Percentiles rank a stretch among this genome's conserved stretches.
These are phyloP conservation scores for Pardalotus punctatus DNA, from an alignment of 2,113 vertebrate species.

Conservation along the genomic window DNA sequence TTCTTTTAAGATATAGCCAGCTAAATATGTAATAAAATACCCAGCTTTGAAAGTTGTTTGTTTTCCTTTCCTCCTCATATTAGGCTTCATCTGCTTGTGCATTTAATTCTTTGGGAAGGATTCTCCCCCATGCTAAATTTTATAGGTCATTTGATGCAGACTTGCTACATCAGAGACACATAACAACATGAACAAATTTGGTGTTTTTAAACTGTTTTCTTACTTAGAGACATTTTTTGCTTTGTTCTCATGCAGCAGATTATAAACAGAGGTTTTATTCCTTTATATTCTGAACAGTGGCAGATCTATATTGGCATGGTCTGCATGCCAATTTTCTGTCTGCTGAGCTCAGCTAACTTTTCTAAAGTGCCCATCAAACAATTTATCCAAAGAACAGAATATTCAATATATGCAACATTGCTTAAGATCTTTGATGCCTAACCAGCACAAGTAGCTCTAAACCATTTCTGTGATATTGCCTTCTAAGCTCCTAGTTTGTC, in stretches of 20 bases:
- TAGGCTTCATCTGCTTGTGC: background rate
- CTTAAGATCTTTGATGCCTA: slow-evolving; percentile 5
- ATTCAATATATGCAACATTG: background rate
- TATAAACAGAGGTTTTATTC: background rate
- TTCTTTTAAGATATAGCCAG: background rate
- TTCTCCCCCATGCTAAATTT: background rate
- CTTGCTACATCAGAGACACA: background rate
- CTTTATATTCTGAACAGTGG: background rate
- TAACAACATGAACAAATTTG: background rate
- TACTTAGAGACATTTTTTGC: background rate
- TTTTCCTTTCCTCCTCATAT: background rate
- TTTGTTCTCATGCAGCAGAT: background rate
- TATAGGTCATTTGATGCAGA: background rate
- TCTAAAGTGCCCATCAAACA: background rate
- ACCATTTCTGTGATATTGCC: background rate
- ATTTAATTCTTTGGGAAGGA: background rate
- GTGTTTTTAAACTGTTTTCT: background rate
- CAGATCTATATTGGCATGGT: background rate
- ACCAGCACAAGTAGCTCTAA: slow-evolving; percentile 16
- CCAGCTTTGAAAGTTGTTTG: background rate
- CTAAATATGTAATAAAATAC: background rate
- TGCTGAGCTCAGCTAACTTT: slow-evolving; percentile 1
- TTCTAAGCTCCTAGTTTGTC: slow-evolving; percentile 5
- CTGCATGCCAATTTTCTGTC: background rate
- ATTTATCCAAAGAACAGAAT: background rate